Evolutionary conservation across 1,140 invertebrate species (phyloP).

Genomic region (Drosophila ambigua): DNA sequence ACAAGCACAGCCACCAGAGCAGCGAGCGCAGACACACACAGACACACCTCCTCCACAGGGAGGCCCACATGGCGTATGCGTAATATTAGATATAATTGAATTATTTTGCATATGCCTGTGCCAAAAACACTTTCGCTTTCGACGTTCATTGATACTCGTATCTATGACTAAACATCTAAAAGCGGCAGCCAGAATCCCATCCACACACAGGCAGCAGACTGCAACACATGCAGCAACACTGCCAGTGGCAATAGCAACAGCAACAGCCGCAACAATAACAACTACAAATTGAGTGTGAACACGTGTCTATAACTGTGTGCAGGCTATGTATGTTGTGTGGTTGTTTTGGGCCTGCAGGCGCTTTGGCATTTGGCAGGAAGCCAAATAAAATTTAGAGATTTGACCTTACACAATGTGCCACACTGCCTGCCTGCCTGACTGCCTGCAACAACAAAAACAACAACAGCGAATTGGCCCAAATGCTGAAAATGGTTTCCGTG

Average conservation of each 20-base stretch:
- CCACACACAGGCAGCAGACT: slow-evolving; percentile 1
- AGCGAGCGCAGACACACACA: slow-evolving; percentile 38
- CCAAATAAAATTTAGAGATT: slow-evolving; percentile 79
- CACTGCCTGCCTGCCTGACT: slow-evolving; percentile 33
- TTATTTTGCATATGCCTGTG: slow-evolving; percentile 46
- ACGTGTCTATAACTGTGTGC: slow-evolving; percentile 41
- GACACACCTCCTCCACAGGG: slow-evolving; percentile 12
- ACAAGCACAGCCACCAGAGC: slow-evolving; percentile 38
- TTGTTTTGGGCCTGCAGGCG: slow-evolving; percentile 51
- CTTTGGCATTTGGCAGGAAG: slow-evolving; percentile 71
- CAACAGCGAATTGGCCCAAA: slow-evolving; percentile 48
- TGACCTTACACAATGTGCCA: slow-evolving; percentile 69
- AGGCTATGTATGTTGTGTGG: slow-evolving; percentile 14
- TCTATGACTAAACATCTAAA: slow-evolving; percentile 78
- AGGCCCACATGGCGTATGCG: slow-evolving; percentile 56
- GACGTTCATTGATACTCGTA: slow-evolving; percentile 70
- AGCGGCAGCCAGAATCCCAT: slow-evolving; percentile 63
- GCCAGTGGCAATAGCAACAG: slow-evolving; percentile 26
- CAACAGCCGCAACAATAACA: slow-evolving; percentile 45
- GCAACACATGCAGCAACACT: slow-evolving; percentile 3
- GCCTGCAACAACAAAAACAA: slow-evolving; percentile 14
- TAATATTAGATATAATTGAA: slow-evolving; percentile 65
- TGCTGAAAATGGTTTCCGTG: slow-evolving; percentile 70
- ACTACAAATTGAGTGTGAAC: slow-evolving; percentile 50
- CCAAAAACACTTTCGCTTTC: slow-evolving; percentile 76